phyloP scores from a whole-genome alignment of 2,113 vertebrate species.

The Toxotes jaculatrix region DNA sequence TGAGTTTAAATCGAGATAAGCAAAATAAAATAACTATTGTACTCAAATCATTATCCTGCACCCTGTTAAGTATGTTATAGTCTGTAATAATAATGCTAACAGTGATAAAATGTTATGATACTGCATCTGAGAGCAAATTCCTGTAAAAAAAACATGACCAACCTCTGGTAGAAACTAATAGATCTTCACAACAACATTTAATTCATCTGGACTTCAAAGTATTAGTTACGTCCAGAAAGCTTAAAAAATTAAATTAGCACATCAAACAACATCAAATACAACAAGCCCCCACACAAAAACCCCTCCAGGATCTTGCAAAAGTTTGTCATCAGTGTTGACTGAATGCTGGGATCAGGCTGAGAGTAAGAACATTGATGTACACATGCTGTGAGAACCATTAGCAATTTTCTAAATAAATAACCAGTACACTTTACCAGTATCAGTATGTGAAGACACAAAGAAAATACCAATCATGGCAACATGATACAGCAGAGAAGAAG shows the following conservation, averaged over 20 bases:
- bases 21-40: neutral
- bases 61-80: neutral
- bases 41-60: neutral
- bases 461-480: neutral
- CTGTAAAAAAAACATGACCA: constrained; percentile 4
- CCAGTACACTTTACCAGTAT: neutral
- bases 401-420: neutral
- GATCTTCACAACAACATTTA: constrained; percentile 5
- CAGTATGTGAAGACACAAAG: constrained; percentile 2
- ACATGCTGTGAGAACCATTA: neutral
- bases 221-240: neutral
- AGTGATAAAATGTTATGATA: neutral
- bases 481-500: neutral
- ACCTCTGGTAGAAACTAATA: neutral
- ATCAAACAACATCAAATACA: constrained; percentile 38
- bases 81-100: neutral
- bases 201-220: constrained; percentile 16
- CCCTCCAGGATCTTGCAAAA: constrained; percentile 17
- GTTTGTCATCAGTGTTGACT: constrained; percentile 10
- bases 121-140: constrained; percentile 7
- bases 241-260: constrained; percentile 14
- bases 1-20: neutral
- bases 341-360: neutral
- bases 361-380: neutral
- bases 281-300: neutral